A percentile compares a stretch with the other conserved stretches of the same genome.
phyloP scores from a whole-genome alignment of 2,888 invertebrate species.

The Congeria kusceri region DNA sequence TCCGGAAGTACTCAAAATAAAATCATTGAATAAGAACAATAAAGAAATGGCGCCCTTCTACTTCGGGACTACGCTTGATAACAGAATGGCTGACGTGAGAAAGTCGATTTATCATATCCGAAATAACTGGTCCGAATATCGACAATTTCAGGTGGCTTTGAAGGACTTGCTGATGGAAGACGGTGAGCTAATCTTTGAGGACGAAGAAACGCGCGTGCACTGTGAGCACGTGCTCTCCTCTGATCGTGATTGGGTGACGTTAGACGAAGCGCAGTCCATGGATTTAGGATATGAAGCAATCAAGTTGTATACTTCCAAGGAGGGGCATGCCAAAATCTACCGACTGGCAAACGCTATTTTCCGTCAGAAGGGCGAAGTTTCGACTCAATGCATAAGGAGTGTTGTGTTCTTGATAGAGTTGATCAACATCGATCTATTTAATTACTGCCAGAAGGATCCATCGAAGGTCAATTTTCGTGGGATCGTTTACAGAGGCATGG shows the following conservation, averaged over 20 bases:
- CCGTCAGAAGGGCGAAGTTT: slow-evolving; percentile 49
- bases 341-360: slow-evolving; percentile 55
- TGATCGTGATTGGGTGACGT: slow-evolving; percentile 48
- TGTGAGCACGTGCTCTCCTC: slow-evolving; percentile 37
- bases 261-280: background rate
- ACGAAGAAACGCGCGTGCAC: slow-evolving; percentile 20
- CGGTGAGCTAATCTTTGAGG: slow-evolving; percentile 35
- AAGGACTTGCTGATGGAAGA: slow-evolving; percentile 42
- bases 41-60: slow-evolving; percentile 63
- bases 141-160: slow-evolving; percentile 41
- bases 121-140: slow-evolving; percentile 60
- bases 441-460: slow-evolving; percentile 62
- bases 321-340: slow-evolving; percentile 58
- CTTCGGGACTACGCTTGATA: slow-evolving; percentile 51
- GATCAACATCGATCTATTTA: slow-evolving; percentile 68
- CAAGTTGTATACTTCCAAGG: slow-evolving; percentile 56
- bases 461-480: slow-evolving; percentile 56
- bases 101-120: slow-evolving; percentile 63
- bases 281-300: slow-evolving; percentile 47
- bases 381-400: slow-evolving; percentile 53
- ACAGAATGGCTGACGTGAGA: slow-evolving; percentile 61
- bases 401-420: slow-evolving; percentile 68
- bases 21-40: slow-evolving; percentile 37
- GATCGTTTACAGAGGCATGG: slow-evolving; percentile 60
- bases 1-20: slow-evolving; percentile 52